phyloP scores from a whole-genome alignment of 2,888 invertebrate species.

The Aricia artaxerxes region DNA sequence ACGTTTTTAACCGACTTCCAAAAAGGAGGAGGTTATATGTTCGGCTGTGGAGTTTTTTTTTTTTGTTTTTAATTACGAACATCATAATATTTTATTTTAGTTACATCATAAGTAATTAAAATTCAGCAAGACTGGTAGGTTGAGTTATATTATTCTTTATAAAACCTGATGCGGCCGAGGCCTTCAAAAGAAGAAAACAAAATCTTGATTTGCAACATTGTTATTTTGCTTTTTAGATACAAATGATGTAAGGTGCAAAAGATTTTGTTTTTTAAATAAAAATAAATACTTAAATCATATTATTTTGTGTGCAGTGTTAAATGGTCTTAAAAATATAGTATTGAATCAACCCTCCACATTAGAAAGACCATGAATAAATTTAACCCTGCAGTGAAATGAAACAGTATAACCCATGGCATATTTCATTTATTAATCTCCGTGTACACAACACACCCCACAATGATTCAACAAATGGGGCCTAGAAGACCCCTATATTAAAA shows the following conservation, averaged over 20 bases:
- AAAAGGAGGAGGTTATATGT: no score
- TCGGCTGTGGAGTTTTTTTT: no score
- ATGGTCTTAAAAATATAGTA: background rate
- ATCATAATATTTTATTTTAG: background rate
- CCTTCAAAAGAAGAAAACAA: slow-evolving; percentile 13
- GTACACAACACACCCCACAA: slow-evolving; percentile 54
- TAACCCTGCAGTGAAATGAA: slow-evolving; percentile 56
- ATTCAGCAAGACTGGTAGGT: slow-evolving; percentile 13
- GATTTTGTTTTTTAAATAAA: background rate
- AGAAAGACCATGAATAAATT: slow-evolving; percentile 38
- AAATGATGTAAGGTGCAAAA: background rate
- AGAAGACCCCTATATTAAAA: slow-evolving; percentile 50
- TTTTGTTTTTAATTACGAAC: background rate
- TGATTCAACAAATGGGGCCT: slow-evolving; percentile 55
- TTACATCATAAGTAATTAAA: slow-evolving; percentile 6
- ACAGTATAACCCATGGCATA: slow-evolving; percentile 57
- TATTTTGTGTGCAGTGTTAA: background rate
- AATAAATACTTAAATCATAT: background rate
- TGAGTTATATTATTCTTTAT: slow-evolving; percentile 17
- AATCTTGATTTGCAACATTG: slow-evolving; percentile 13
- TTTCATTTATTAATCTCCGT: slow-evolving; percentile 67
- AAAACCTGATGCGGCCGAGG: slow-evolving; percentile 16
- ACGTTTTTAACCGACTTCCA: background rate
- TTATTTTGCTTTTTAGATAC: slow-evolving; percentile 3
- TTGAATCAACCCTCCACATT: slow-evolving; percentile 38